A percentile compares a stretch with the other conserved stretches of the same genome.
These are phyloP conservation scores for Nycteola revayana DNA, from an alignment of 2,888 invertebrate genomes.

Conservation along the genomic window DNA sequence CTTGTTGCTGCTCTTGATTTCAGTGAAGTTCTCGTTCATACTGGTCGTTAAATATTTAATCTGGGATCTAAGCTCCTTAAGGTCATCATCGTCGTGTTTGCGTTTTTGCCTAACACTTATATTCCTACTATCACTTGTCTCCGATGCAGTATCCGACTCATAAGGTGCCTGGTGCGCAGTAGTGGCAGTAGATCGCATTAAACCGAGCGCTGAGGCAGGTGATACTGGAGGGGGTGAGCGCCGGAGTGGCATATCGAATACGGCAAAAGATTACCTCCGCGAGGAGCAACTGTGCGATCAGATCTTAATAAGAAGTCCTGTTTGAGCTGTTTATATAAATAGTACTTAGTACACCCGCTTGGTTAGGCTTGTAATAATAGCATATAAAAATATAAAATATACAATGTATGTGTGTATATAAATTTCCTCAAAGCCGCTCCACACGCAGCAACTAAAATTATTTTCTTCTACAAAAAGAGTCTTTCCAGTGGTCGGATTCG, in stretches of 20 bases:
- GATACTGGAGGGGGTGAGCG: neutral
- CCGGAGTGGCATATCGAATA: neutral
- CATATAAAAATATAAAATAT: too few species aligned
- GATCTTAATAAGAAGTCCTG: too few species aligned
- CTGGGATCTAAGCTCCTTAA: slow-evolving; percentile 1
- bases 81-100: slow-evolving; percentile 1
- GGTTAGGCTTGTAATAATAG: too few species aligned
- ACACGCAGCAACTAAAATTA: too few species aligned
- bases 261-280: too few species aligned
- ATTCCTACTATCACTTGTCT: neutral
- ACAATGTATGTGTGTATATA: too few species aligned
- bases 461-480: too few species aligned
- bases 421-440: too few species aligned
- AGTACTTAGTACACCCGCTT: too few species aligned
- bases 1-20: neutral
- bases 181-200: neutral
- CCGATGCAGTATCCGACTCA: slow-evolving; percentile 4
- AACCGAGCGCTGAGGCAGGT: neutral
- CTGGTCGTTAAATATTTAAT: neutral
- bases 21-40: slow-evolving; percentile 1
- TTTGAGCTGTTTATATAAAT: too few species aligned
- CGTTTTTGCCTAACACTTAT: neutral
- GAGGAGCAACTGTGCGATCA: too few species aligned
- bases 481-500: too few species aligned
- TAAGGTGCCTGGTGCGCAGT: neutral